phyloP scores from a whole-genome alignment of 2,888 invertebrate genomes.

The Idaea biselata region DNA sequence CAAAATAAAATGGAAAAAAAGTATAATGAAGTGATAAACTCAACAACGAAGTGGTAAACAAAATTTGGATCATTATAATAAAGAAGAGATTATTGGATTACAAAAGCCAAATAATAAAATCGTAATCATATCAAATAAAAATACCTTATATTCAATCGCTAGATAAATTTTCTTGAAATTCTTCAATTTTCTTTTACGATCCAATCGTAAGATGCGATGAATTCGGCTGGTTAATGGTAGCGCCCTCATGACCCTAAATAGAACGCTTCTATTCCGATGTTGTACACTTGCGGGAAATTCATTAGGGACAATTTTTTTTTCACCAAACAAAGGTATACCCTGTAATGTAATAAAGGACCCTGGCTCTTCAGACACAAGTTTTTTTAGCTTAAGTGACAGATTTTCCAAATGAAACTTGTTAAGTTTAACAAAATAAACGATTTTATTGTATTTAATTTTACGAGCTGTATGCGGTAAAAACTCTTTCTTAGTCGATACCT shows the following conservation, averaged over 20 bases:
- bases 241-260: slow-evolving; percentile 6
- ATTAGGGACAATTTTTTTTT: not conserved
- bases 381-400: too few species aligned
- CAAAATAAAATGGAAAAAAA: too few species aligned
- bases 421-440: too few species aligned
- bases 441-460: too few species aligned
- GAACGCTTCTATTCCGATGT: not conserved
- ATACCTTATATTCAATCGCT: slow-evolving; percentile 3
- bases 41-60: not conserved
- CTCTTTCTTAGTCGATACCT: too few species aligned
- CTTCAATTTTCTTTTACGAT: slow-evolving; percentile 6
- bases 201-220: slow-evolving; percentile 6
- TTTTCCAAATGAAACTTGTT: too few species aligned
- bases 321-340: not conserved
- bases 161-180: slow-evolving; percentile 3
- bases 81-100: not conserved
- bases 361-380: too few species aligned
- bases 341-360: too few species aligned
- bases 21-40: too few species aligned
- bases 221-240: slow-evolving; percentile 4
- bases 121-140: not conserved
- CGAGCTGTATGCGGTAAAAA: too few species aligned
- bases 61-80: not conserved
- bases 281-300: not conserved
- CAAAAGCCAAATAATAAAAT: not conserved